These are phyloP conservation scores for Heliocidaris erythrogramma DNA, from an alignment of 35 echinoderm and acorn worm genomes.

Conservation along the genomic window DNA sequence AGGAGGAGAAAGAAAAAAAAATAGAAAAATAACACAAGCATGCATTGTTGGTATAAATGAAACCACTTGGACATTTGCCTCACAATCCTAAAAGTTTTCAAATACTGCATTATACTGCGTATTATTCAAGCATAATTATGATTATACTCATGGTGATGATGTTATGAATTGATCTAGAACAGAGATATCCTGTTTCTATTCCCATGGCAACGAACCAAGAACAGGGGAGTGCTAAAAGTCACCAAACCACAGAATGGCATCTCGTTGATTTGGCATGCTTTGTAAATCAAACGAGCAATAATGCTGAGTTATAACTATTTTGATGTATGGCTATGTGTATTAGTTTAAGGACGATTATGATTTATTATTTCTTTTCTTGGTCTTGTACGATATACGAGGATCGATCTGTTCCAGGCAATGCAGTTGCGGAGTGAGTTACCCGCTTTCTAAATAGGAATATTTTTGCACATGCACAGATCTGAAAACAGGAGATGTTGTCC, in stretches of 20 bases:
- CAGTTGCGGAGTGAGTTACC: not conserved
- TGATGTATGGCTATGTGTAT: not conserved
- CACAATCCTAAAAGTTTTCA: not conserved
- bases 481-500: not conserved
- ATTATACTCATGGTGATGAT: not conserved
- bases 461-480: not conserved
- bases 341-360: not conserved
- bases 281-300: conserved; percentile 6
- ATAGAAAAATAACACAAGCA: not conserved
- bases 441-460: not conserved
- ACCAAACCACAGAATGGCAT: not conserved
- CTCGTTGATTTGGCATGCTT: conserved; percentile 1
- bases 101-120: not conserved
- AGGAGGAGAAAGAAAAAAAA: not conserved
- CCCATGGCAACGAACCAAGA: not conserved
- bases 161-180: not conserved
- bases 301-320: conserved; percentile 13
- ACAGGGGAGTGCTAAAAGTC: not conserved
- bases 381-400: not conserved
- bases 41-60: not conserved
- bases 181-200: not conserved
- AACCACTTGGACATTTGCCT: not conserved
- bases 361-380: not conserved
- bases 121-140: not conserved
- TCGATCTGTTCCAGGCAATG: not conserved